phyloP scores from a whole-genome alignment of 2,888 invertebrate species.

The Pammene fasciana region DNA sequence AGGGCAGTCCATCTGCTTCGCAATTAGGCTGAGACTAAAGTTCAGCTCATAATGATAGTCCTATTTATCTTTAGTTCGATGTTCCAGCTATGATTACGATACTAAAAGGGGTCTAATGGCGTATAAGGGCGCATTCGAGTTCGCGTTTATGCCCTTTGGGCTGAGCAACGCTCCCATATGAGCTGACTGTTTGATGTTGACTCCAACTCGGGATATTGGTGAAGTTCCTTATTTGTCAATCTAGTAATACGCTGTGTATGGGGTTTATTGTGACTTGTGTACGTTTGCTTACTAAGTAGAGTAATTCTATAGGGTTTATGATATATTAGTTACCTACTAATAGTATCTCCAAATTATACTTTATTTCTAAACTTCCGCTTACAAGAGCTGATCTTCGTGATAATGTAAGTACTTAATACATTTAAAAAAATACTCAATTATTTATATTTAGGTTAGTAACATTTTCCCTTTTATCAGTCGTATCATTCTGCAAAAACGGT shows the following conservation, averaged over 20 bases:
- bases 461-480: too few species aligned
- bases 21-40: conserved; percentile 6
- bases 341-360: too few species aligned
- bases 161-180: conserved; percentile 2
- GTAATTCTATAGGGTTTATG: background rate
- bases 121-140: background rate
- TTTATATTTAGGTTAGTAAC: too few species aligned
- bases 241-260: conserved; percentile 24
- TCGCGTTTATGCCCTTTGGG: conserved; percentile 5
- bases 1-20: background rate
- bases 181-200: conserved; percentile 26
- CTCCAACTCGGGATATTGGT: conserved; percentile 34
- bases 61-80: conserved; percentile 32
- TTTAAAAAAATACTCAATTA: too few species aligned
- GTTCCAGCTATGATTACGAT: conserved; percentile 27
- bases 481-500: too few species aligned
- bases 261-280: conserved; percentile 19
- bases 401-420: too few species aligned
- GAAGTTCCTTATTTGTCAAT: conserved; percentile 32
- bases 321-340: background rate
- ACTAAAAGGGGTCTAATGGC: background rate
- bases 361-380: too few species aligned
- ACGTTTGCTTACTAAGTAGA: conserved; percentile 11
- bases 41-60: conserved; percentile 21
- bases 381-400: too few species aligned